Base-by-base conservation (phyloP, 1,140 invertebrate genomes). In the Drosophila leontia region DNA sequence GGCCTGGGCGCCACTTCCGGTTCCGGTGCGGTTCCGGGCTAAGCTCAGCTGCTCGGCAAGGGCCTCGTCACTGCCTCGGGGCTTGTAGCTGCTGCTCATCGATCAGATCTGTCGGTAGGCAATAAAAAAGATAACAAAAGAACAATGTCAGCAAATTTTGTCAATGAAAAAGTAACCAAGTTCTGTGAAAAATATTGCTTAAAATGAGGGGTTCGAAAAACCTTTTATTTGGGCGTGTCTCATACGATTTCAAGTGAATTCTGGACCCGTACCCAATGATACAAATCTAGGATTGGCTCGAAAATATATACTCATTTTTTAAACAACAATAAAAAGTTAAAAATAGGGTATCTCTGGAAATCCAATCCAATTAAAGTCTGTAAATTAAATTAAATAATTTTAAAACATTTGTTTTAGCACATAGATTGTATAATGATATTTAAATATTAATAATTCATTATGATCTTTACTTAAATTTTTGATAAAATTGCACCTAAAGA, bases 41-140 rank as follows among this genome's bases (percentile, higher is more conserved):
- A 88, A 68, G 42, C 80, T 79, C 1, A 88, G 61, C 79, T 92
- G 85, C 63, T 91, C 82, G 60, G 75, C 88, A 13, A 90, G 85
- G 37, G 90, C 75, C 70, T 87, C 90, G 72, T 85, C 80, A 60
- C 80, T 92, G 62, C 55, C 90, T 67, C 81, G 78, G 15, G 64
- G 64, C 55, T 84, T 80, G 7, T 70, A 79, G 45, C 72, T 79
- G 50, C 74, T 75, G 78, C 71, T 90, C 91, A 91, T 91, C 80
- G 80, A 87, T 87, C 69, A 87, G 77, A 84, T 80, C 84, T 86
- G 72, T 7, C 7, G 15, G 35, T 51, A 34, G 51, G 17, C 48
- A 41, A 53, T 37, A 55, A 55, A 37, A 8, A 8, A 55, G 51
- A 61, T 29, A 70, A 41, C 53, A 32, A 50, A 44, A 65, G 13